Evolutionary conservation across 2,888 invertebrate species (phyloP).

Genomic region (Drosophila limbata): DNA sequence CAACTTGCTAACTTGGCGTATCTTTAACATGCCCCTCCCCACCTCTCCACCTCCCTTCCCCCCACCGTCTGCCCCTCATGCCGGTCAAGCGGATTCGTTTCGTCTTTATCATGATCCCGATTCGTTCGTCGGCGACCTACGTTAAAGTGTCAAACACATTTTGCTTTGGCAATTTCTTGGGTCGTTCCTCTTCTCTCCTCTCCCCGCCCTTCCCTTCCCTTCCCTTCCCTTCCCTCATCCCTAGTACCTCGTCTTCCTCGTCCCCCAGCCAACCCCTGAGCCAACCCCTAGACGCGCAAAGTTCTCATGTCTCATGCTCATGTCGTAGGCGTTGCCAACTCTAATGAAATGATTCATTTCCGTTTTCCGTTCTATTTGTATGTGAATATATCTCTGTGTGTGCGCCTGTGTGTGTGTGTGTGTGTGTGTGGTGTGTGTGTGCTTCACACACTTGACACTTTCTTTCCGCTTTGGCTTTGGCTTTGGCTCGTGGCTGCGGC

Average conservation of each 20-base stretch:
- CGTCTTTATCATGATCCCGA: conserved; percentile 28
- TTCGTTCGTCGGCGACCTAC: conserved; percentile 63
- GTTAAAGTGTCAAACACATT: conserved; percentile 80
- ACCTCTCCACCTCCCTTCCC: no score
- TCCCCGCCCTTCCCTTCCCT: neutral
- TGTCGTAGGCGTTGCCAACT: conserved; percentile 80
- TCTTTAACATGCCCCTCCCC: neutral
- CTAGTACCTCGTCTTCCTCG: no score
- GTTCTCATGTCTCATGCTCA: conserved; percentile 65
- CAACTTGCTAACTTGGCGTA: conserved; percentile 8
- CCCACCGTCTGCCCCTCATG: neutral
- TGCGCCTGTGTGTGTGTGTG: conserved; percentile 11
- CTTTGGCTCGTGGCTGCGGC: conserved; percentile 56
- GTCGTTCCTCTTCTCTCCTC: conserved; percentile 49
- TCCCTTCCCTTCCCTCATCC: neutral
- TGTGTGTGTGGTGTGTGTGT: conserved; percentile 31
- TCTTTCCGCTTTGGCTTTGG: conserved; percentile 58
- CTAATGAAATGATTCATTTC: conserved; percentile 85
- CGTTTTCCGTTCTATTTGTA: conserved; percentile 74
- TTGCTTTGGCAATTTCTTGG: conserved; percentile 76
- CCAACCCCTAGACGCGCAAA: conserved; percentile 31
- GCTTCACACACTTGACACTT: conserved; percentile 77
- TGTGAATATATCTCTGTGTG: conserved; percentile 19
- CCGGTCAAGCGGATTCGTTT: conserved; percentile 54
- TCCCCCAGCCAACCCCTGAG: no score